Conservation (phyloP, 2,797 vertebrate genomes). For the Philypnodon macrostomus region DNA sequence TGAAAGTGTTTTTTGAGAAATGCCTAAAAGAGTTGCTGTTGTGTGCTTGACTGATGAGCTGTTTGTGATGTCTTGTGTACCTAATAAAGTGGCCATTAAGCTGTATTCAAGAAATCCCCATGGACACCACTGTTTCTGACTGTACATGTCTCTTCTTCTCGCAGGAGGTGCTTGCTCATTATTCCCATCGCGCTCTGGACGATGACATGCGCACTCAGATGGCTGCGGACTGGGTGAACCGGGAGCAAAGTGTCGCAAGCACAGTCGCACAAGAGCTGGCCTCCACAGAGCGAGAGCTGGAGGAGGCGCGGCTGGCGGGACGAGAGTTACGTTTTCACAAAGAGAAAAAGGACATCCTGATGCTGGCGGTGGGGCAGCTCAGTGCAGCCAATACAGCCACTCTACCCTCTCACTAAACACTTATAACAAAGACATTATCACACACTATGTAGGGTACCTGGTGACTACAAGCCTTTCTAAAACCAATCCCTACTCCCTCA, state of each 20-base stretch:
- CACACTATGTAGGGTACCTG: conserved; percentile 37
- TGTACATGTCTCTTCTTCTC: not conserved
- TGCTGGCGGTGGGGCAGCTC: conserved; percentile 81
- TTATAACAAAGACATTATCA: conserved; percentile 17
- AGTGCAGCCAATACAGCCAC: conserved; percentile 79
- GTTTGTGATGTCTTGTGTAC: too few species aligned
- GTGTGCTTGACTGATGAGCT: too few species aligned
- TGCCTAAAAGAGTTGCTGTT: too few species aligned
- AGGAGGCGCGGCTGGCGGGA: conserved; percentile 91
- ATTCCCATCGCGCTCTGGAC: conserved; percentile 94
- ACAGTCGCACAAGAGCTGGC: conserved; percentile 88
- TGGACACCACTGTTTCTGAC: not conserved
- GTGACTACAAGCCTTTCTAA: conserved; percentile 43
- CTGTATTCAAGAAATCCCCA: not conserved
- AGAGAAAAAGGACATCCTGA: conserved; percentile 86
- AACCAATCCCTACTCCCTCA: too few species aligned
- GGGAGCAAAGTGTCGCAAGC: conserved; percentile 85
- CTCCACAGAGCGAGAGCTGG: conserved; percentile 88
- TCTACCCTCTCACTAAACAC: conserved; percentile 75
- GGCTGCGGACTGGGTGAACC: conserved; percentile 95
- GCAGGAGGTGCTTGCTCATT: conserved; percentile 96
- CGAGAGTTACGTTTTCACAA: conserved; percentile 94
- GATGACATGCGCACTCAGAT: conserved; percentile 97
- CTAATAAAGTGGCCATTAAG: too few species aligned
- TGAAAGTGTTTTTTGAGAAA: too few species aligned